Evolutionary conservation across 2,797 vertebrate species (phyloP).

Genomic region (Podarcis lilfordi): DNA sequence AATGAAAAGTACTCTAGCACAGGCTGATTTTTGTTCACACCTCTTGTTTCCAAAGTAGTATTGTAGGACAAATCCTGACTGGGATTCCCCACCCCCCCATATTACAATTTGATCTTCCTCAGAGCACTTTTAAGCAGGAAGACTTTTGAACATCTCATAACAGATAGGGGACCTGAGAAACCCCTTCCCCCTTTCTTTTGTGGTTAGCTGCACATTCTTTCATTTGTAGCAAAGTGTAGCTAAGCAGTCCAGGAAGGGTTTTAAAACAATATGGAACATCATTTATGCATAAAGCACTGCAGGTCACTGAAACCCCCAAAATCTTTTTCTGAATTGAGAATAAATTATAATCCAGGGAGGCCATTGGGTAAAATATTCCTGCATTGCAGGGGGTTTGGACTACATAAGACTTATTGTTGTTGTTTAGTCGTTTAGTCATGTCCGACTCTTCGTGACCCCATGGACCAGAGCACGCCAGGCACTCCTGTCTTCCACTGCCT

Average conservation of each 20-base stretch:
- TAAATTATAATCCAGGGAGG: neutral
- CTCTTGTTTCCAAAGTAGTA: constrained; percentile 69
- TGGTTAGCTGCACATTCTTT: constrained; percentile 20
- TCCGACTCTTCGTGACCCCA: no score
- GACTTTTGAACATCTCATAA: constrained; percentile 52
- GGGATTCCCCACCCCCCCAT: constrained; percentile 51
- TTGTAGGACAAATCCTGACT: constrained; percentile 68
- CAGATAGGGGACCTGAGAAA: constrained; percentile 31
- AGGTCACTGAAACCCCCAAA: constrained; percentile 32
- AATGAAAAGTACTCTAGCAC: constrained; percentile 81
- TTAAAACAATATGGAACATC: constrained; percentile 54
- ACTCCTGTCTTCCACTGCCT: no score
- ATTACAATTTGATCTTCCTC: constrained; percentile 68
- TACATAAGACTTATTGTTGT: no score
- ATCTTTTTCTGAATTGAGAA: constrained; percentile 49
- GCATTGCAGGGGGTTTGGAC: no score
- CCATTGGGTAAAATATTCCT: no score
- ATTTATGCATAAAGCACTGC: constrained; percentile 56
- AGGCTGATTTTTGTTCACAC: constrained; percentile 71
- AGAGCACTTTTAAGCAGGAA: constrained; percentile 53
- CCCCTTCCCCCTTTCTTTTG: constrained; percentile 15
- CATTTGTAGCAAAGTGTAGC: constrained; percentile 53
- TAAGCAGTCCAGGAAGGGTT: constrained; percentile 47
- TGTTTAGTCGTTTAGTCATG: no score
- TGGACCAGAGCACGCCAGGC: no score